phyloP scores from a whole-genome alignment of 2,113 vertebrate genomes.

The Gasterosteus aculeatus region DNA sequence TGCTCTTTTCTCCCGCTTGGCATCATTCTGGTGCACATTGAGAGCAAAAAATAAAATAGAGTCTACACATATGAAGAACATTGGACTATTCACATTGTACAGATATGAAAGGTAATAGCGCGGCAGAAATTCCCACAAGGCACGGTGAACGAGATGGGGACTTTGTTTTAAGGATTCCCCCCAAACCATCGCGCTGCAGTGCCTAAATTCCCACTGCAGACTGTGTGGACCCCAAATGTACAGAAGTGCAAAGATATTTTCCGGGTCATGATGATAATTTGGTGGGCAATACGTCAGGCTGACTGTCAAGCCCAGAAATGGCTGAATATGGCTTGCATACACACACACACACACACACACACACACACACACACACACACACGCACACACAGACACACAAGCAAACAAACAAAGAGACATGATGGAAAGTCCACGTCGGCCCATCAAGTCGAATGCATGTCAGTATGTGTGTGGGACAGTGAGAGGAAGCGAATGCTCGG shows the following conservation, averaged over 20 bases:
- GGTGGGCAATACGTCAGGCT: not conserved
- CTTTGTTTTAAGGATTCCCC: not conserved
- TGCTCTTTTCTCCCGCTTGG: not conserved
- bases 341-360: constrained; percentile 1
- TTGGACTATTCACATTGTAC: not conserved
- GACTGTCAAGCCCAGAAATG: constrained; percentile 5
- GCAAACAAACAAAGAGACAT: constrained; percentile 1
- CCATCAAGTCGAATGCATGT: constrained; percentile 25
- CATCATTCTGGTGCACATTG: not conserved
- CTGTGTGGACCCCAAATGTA: not conserved
- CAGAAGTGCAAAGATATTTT: not conserved
- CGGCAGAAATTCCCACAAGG: not conserved
- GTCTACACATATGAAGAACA: not conserved
- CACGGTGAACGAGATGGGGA: no score
- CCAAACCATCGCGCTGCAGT: not conserved
- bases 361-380: constrained; percentile 8
- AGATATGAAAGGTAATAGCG: not conserved
- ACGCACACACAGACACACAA: constrained; percentile 6
- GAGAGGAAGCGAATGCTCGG: constrained; percentile 28
- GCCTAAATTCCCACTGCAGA: not conserved
- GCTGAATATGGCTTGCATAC: constrained; percentile 38
- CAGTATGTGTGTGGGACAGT: constrained; percentile 34
- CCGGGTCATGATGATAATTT: not conserved
- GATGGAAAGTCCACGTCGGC: not conserved
- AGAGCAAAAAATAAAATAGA: not conserved